Base-by-base conservation (phyloP, 2,888 invertebrate genomes). In the Troglohyphantes excavatus region DNA sequence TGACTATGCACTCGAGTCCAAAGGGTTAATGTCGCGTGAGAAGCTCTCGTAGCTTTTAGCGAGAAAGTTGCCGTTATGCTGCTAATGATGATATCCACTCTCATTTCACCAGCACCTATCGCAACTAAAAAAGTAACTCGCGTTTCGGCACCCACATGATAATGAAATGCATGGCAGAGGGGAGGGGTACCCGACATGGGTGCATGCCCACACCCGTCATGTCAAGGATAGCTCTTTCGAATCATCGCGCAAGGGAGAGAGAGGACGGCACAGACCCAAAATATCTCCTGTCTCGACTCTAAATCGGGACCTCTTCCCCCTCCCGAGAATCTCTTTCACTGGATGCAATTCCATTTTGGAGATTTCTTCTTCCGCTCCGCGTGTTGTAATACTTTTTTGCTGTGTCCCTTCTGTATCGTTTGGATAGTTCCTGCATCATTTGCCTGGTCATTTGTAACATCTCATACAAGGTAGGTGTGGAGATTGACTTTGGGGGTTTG, bases 261-360 rank as follows among this genome's bases (percentile, higher is more conserved):
- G 26, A 29, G 70, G 70, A 63, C 72, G 61, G 61, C 72, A 17
- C 9, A 39, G n/a, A 72, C 82, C 82, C 70, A 83, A 83, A 73
- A 83, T 83, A 73, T 73, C 83, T 65, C 67, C 73, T 33, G 59
- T 73, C 83, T 63, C 70, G 83, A 63, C 63, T 83, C 83, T 83
- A 83, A 83, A 73, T 83, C 73, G 83, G 83, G 83, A 83, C 46
- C 7, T 19, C 9, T 53, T 27, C 79, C 63, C 73, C 61, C 46
- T 73, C 70, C 27, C 63, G 19, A 63, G 33, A 72, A 61, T 61
- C 82, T 82, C 68, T 82, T 82, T 53, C 82, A 53, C 68, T 29
- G 29, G 29, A 39, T 46, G 83, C 73, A 73, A 83, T 83, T 82
- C 68, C 53, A 68, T 61, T 82, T 83, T 67, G 46, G 53, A 53